Base-by-base conservation (phyloP, 2,797 vertebrate species). In the Hoplostethus atlanticus region DNA sequence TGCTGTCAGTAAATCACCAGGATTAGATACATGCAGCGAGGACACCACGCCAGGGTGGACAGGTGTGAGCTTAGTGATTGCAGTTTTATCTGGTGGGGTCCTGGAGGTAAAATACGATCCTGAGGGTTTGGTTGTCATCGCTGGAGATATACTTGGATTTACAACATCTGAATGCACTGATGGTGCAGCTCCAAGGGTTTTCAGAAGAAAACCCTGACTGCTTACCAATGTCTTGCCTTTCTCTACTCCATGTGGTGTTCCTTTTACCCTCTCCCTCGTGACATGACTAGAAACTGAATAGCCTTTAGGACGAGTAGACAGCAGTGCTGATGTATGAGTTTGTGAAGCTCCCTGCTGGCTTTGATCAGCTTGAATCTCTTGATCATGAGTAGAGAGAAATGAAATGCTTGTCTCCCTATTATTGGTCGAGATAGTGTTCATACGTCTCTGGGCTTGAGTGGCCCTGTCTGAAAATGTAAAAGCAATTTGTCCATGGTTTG, bases 1-100 rank as follows among this genome's bases (percentile, higher is more conserved):
- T 77, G 86, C 73, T 76, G 67, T 79, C 76, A 63, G 73, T 91
- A 91, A 92, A 91, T 90, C 88, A 86, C 50, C 64, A 21, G 83
- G 79, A 84, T 88, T 81, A 84, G 89, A 81, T 73, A 76, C 66
- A 68, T 74, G 61, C 73, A 86, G 84, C 40, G 59, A 65, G 69
- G 82, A 86, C 59, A 64, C 63, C 8, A n/a, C 61, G 71, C 59
- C 72, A 73, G 65, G 80, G 75, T 40, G 69, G 57, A 63, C 66
- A 73, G 60, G 77, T 64, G 79, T 81, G 72, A 55, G 65, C 62
- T 82, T 72, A 63, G 80, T 55, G 64, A 74, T 46, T 64, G 72
- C 75, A 17, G 11, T 81, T 83, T 69, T 64, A 85, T 56, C 74
- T 68, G 81, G 48, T 34, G 51, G 34, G 72, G 65, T 66, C 59